A percentile compares a stretch with the other conserved stretches of the same genome.
Evolutionary conservation across 1,140 invertebrate genomes (phyloP).

Genomic region (Papilio polyxenes): DNA sequence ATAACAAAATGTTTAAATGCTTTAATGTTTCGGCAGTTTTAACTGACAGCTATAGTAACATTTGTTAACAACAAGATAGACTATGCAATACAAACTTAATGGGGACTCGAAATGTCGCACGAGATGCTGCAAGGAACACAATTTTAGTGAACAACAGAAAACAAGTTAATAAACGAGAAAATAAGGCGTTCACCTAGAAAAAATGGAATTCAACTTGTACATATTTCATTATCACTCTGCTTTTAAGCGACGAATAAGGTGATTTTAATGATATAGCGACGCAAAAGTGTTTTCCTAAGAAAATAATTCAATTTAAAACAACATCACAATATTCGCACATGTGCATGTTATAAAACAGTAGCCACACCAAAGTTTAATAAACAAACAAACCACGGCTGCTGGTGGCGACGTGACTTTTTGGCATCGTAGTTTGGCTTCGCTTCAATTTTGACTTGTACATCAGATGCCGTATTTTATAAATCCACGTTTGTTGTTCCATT

Average conservation of each 20-base stretch:
- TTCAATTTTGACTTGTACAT: slow-evolving; percentile 12
- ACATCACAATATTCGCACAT: slow-evolving; percentile 16
- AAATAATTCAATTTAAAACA: background rate
- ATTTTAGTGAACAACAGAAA: too few species aligned
- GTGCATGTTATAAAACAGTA: background rate
- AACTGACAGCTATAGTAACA: too few species aligned
- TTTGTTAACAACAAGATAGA: too few species aligned
- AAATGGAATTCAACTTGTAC: background rate
- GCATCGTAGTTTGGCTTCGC: slow-evolving; percentile 7
- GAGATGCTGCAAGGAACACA: too few species aligned
- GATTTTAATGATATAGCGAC: background rate
- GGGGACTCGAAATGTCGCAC: too few species aligned
- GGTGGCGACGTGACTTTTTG: background rate
- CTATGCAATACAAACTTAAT: too few species aligned
- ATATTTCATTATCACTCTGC: background rate
- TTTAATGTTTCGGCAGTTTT: too few species aligned
- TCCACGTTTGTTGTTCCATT: background rate
- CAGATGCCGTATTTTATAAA: background rate
- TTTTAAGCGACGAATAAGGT: background rate
- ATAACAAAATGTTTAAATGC: too few species aligned
- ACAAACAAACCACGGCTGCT: slow-evolving; percentile 15
- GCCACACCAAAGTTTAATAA: slow-evolving; percentile 12
- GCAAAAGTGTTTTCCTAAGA: background rate
- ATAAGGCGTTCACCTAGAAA: too few species aligned
- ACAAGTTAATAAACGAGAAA: too few species aligned